These are phyloP conservation scores for Pangasius larnaudii DNA, from an alignment of 2,797 vertebrate species.

Conservation along the genomic window DNA sequence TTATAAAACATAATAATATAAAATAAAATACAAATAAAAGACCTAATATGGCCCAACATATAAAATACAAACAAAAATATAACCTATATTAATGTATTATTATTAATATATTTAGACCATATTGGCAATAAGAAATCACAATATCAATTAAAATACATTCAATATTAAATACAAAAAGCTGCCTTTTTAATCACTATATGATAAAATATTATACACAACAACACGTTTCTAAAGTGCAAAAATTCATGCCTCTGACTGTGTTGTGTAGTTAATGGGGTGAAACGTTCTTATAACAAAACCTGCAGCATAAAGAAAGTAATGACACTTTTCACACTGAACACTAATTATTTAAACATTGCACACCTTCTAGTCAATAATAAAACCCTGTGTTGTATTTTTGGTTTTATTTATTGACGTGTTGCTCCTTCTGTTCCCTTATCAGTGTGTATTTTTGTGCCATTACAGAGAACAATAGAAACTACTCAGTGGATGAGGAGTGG, in stretches of 20 bases:
- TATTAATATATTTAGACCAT: not conserved
- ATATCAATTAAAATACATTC: not conserved
- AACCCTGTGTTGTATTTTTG: not conserved
- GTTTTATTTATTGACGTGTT: not conserved
- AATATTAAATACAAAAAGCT: not conserved
- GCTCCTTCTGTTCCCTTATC: not conserved
- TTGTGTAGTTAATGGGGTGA: not conserved
- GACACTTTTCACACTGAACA: not conserved
- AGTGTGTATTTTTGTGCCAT: not conserved
- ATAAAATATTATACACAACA: not conserved
- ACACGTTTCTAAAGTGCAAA: not conserved
- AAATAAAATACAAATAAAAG: not conserved
- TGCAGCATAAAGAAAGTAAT: not conserved
- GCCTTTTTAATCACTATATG: not conserved
- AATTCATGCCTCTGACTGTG: not conserved
- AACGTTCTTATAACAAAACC: not conserved
- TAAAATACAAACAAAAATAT: not conserved
- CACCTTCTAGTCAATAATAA: not conserved
- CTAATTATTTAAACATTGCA: not conserved
- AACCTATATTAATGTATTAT: too few relatives aligned
- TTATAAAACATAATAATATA: not conserved
- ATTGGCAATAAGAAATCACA: not conserved
- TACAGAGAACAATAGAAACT: not conserved
- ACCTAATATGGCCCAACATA: not conserved
- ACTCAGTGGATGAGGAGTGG: not conserved